A percentile compares a stretch with the other conserved stretches of the same genome.
phyloP scores from a whole-genome alignment of 30 jellyfish, hydroid and myxozoan species.

The Calvadosia cruxmelitensis region DNA sequence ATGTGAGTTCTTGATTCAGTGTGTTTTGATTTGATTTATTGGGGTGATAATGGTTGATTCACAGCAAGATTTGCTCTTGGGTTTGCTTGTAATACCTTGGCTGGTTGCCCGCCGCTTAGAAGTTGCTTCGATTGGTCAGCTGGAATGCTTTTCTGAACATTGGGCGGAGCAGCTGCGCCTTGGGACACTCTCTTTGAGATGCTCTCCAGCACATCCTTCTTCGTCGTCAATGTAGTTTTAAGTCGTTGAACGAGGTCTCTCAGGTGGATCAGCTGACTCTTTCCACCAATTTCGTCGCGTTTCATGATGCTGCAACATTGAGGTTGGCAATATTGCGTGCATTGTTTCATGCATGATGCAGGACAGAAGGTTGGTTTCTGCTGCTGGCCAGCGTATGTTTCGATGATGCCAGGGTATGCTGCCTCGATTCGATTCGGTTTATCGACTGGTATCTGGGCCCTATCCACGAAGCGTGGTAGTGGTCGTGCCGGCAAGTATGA shows the following conservation, averaged over 20 bases:
- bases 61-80: no score
- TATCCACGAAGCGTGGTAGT: not conserved
- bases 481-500: not conserved
- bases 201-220: not conserved
- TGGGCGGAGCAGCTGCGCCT: no score
- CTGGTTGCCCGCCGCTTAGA: no score
- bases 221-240: not conserved
- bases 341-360: not conserved
- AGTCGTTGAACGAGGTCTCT: not conserved
- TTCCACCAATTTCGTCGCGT: not conserved
- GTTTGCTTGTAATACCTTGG: no score
- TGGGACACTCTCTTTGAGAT: not conserved
- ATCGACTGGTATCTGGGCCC: not conserved
- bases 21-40: no score
- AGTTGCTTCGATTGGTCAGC: no score
- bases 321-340: conserved; percentile 1
- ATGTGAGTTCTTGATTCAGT: no score
- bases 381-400: not conserved
- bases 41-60: no score
- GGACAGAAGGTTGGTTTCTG: not conserved
- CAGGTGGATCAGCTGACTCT: not conserved
- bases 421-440: not conserved
- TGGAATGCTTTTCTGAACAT: no score
- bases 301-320: not conserved
- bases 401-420: not conserved